phyloP scores from a whole-genome alignment of 2,113 vertebrate species.

The Corydoras maculifer region DNA sequence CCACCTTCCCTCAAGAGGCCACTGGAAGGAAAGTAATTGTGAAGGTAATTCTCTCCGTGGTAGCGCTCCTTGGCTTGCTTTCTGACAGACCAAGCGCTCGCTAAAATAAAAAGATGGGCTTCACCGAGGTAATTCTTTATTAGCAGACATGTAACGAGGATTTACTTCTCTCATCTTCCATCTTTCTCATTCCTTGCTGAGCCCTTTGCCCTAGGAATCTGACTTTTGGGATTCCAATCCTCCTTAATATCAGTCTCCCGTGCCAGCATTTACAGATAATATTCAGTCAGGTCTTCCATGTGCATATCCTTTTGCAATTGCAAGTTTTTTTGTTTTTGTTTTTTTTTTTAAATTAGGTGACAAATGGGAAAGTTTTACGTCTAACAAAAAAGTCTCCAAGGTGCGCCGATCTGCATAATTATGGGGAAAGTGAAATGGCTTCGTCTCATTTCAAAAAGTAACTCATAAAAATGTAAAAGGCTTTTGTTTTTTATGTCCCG shows the following conservation, averaged over 20 bases:
- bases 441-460: slow-evolving; percentile 25
- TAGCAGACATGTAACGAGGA: slow-evolving; percentile 62
- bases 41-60: slow-evolving; percentile 61
- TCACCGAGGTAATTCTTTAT: slow-evolving; percentile 60
- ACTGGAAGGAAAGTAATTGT: slow-evolving; percentile 57
- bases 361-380: slow-evolving; percentile 12
- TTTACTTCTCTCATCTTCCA: slow-evolving; percentile 49
- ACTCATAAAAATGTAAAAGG: slow-evolving; percentile 51
- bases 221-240: slow-evolving; percentile 34
- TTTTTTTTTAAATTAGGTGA: slow-evolving; percentile 1
- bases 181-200: slow-evolving; percentile 12
- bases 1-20: slow-evolving; percentile 48
- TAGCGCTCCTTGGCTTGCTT: slow-evolving; percentile 39
- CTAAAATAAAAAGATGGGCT: slow-evolving; percentile 52
- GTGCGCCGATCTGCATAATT: slow-evolving; percentile 42
- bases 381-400: slow-evolving; percentile 21
- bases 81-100: slow-evolving; percentile 50
- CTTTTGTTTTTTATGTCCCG: slow-evolving; percentile 6
- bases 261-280: slow-evolving; percentile 27
- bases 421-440: slow-evolving; percentile 14
- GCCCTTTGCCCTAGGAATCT: slow-evolving; percentile 61
- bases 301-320: background rate
- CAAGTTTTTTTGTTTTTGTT: no score
- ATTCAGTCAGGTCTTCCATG: slow-evolving; percentile 14
- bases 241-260: slow-evolving; percentile 4